Conservation (phyloP, 2,888 invertebrate genomes). For the Ectropis crepuscularia region DNA sequence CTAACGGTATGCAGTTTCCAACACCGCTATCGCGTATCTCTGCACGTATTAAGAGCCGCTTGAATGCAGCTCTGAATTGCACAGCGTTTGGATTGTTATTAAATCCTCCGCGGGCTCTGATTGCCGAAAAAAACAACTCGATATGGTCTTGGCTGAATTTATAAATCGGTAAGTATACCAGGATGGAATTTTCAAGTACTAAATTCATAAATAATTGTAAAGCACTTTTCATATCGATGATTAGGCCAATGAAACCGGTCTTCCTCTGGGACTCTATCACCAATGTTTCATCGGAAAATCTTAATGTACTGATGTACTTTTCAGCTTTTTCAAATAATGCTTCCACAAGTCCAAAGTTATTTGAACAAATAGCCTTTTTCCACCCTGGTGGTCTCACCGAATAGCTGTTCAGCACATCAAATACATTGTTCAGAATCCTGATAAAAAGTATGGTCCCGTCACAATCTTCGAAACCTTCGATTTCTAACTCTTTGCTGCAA, state of each 20-base stretch:
- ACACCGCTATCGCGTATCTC: not conserved
- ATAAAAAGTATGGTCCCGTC: not conserved
- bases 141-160: not conserved
- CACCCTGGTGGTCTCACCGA: not conserved
- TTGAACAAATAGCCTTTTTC: not conserved
- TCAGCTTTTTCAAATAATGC: not conserved
- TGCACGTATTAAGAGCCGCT: not conserved
- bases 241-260: not conserved
- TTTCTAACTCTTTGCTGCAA: not conserved
- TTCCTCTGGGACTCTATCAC: not conserved
- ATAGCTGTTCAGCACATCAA: not conserved
- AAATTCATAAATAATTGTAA: not conserved
- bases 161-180: not conserved
- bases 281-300: not conserved
- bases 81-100: not conserved
- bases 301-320: not conserved
- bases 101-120: not conserved
- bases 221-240: not conserved
- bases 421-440: not conserved
- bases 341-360: not conserved
- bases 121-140: not conserved
- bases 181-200: not conserved
- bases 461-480: not conserved
- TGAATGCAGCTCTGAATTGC: not conserved
- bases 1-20: not conserved